A percentile compares a stretch with the other conserved stretches of the same genome.
Evolutionary conservation across 2,888 invertebrate species (phyloP).

Genomic region (Cryptophagus acutangulus): DNA sequence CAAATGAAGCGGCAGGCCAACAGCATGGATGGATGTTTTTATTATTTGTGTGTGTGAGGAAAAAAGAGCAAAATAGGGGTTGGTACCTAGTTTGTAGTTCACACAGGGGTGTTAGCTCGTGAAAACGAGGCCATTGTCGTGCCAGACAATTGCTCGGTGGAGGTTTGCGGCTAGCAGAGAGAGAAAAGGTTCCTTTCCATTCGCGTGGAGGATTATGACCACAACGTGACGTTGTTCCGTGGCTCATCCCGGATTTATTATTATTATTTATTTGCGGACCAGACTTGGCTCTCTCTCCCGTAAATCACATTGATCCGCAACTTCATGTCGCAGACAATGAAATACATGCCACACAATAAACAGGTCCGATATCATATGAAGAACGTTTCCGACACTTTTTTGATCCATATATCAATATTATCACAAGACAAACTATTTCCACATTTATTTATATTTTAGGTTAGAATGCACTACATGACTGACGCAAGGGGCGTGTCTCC

Average conservation of each 20-base stretch:
- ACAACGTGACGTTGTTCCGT: constrained; percentile 31
- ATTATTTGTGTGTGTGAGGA: no score
- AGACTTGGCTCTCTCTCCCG: constrained; percentile 22
- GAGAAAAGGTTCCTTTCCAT: constrained; percentile 9
- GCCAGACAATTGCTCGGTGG: constrained; percentile 17
- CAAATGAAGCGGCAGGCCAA: constrained; percentile 28
- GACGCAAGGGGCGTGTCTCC: no score
- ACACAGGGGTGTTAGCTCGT: constrained; percentile 29
- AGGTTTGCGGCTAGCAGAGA: constrained; percentile 1
- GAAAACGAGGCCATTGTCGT: constrained; percentile 31
- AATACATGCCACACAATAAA: constrained; percentile 27
- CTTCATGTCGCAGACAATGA: constrained; percentile 23
- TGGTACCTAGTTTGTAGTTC: constrained; percentile 19
- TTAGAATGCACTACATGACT: no score
- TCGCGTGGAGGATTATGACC: constrained; percentile 30
- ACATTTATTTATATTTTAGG: no score
- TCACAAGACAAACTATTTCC: no score
- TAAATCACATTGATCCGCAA: constrained; percentile 33
- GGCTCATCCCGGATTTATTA: constrained; percentile 35
- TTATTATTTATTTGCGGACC: constrained; percentile 35
- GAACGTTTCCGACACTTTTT: constrained; percentile 16
- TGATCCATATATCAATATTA: no score
- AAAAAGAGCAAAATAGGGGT: constrained; percentile 36
- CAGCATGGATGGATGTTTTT: constrained; percentile 14
- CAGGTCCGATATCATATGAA: constrained; percentile 18